A percentile compares a stretch with the other conserved stretches of the same genome.
Conservation (phyloP, 2,888 invertebrate species). For the Drosophila barbarae region DNA sequence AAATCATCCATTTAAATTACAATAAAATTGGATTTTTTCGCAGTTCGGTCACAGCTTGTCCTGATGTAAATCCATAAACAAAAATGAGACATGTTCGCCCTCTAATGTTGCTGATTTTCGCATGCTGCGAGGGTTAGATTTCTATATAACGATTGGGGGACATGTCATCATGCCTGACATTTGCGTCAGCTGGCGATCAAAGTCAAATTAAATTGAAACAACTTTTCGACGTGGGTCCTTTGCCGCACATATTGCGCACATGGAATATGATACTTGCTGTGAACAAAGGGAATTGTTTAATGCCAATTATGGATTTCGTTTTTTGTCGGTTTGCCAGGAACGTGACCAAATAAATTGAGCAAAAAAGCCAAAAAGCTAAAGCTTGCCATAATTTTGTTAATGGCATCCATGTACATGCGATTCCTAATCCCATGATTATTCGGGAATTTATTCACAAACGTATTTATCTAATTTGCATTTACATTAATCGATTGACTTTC, state of each 20-base stretch:
- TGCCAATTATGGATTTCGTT: conserved; percentile 28
- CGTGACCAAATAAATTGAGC: conserved; percentile 17
- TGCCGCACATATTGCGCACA: conserved; percentile 17
- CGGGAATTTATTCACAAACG: conserved; percentile 30
- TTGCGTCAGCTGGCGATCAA: conserved; percentile 71
- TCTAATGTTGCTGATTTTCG: conserved; percentile 51
- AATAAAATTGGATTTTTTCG: conserved; percentile 39
- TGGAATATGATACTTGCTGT: conserved; percentile 3
- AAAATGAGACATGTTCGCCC: conserved; percentile 54
- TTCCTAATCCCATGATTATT: conserved; percentile 22
- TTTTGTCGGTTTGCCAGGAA: neutral
- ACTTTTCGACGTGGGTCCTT: conserved; percentile 44
- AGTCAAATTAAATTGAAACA: conserved; percentile 73
- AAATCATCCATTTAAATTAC: conserved; percentile 58
- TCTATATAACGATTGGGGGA: conserved; percentile 29
- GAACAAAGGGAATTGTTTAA: conserved; percentile 25
- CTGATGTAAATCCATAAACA: conserved; percentile 62
- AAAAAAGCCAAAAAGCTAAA: neutral
- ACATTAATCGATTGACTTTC: conserved; percentile 39
- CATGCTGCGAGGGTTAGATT: conserved; percentile 25
- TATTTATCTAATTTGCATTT: conserved; percentile 31
- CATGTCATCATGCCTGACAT: conserved; percentile 59
- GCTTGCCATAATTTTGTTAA: conserved; percentile 21
- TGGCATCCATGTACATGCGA: conserved; percentile 10
- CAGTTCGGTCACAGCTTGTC: conserved; percentile 59